phyloP scores from a whole-genome alignment of 2,113 vertebrate genomes.

The Guaruba guarouba region DNA sequence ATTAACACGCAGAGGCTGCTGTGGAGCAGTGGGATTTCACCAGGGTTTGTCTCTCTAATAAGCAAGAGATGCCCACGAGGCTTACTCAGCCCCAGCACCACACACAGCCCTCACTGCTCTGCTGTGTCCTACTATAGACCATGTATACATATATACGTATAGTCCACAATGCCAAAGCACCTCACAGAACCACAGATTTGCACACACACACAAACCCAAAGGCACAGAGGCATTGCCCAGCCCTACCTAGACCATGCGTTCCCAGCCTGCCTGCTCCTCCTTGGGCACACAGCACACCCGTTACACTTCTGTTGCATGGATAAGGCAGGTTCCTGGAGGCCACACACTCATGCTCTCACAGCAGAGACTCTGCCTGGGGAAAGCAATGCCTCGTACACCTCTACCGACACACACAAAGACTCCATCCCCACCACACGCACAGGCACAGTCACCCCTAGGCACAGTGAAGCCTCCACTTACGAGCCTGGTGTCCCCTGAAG shows the following conservation, averaged over 20 bases:
- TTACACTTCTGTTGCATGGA: accelerated
- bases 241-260: accelerated
- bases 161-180: not conserved
- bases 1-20: not conserved
- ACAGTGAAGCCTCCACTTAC: not conserved
- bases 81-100: not conserved
- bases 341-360: accelerated
- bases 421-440: accelerated
- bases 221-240: not conserved
- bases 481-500: not conserved
- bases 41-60: not conserved
- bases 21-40: not conserved
- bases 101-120: not conserved
- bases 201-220: accelerated
- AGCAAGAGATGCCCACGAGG: accelerated
- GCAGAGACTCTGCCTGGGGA: not conserved
- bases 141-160: not conserved
- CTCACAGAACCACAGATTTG: not conserved
- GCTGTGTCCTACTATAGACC: not conserved
- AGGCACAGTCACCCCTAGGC: not conserved
- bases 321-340: not conserved
- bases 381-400: too few relatives aligned
- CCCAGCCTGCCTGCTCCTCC: not conserved
- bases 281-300: accelerated
- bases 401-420: not conserved